Percentiles rank a stretch among this genome's conserved stretches.
Evolutionary conservation across 2,797 vertebrate genomes (phyloP).

Genomic region (Aphelocoma californica): DNA sequence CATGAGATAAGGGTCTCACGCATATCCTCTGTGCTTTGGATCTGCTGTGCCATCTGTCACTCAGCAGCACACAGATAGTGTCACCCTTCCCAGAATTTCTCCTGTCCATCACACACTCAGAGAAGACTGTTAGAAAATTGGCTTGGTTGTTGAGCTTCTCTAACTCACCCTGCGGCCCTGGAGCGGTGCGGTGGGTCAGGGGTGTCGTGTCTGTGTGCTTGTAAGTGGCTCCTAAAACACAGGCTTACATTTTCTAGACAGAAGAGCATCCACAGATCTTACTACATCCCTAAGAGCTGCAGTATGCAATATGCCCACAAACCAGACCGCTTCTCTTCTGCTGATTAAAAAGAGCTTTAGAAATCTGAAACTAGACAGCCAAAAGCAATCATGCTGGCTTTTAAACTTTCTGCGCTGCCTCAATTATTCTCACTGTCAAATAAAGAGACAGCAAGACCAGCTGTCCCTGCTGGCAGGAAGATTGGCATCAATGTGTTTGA

Average conservation of each 20-base stretch:
- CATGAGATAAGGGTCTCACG: background rate
- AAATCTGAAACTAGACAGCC: slow-evolving; percentile 50
- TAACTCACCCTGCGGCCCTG: background rate
- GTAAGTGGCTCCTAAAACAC: background rate
- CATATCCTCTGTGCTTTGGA: background rate
- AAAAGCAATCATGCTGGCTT: slow-evolving; percentile 48
- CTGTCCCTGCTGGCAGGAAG: slow-evolving; percentile 56
- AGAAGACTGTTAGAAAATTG: background rate
- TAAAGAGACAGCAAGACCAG: slow-evolving; percentile 49
- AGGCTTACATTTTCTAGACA: background rate
- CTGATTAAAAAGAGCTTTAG: slow-evolving; percentile 49
- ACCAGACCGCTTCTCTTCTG: background rate
- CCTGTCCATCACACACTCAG: background rate
- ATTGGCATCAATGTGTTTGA: slow-evolving; percentile 36
- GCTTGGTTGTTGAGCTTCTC: background rate
- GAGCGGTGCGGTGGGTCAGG: background rate
- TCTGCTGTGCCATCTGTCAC: slow-evolving; percentile 47
- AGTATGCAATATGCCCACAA: background rate
- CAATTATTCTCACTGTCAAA: slow-evolving; percentile 52
- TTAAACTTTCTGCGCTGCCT: slow-evolving; percentile 50
- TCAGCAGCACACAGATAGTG: background rate
- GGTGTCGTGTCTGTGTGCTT: background rate
- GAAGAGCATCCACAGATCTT: slow-evolving; percentile 1
- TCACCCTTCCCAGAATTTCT: slow-evolving; percentile 5
- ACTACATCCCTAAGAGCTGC: background rate